Conservation (phyloP, 1,140 invertebrate genomes). For the Saccostrea echinata region DNA sequence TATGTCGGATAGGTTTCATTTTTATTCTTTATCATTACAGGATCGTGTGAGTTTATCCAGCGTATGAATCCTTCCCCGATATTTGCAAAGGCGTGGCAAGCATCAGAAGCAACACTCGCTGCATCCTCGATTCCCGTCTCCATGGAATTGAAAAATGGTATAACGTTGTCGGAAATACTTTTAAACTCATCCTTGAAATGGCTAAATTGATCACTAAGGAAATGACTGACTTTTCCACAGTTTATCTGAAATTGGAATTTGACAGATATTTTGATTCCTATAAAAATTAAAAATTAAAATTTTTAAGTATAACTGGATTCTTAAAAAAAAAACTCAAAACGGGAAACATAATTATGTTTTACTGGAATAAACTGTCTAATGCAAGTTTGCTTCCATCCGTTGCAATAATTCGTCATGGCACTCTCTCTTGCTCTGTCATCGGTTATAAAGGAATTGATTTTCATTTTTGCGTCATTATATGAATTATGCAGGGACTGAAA, state of each 20-base stretch:
- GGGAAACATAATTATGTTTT: background rate
- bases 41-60: background rate
- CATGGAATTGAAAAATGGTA: background rate
- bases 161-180: background rate
- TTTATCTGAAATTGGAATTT: background rate
- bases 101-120: background rate
- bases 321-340: no score
- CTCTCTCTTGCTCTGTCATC: background rate
- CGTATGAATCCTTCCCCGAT: background rate
- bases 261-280: no score
- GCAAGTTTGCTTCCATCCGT: background rate
- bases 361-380: background rate
- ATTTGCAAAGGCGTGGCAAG: background rate
- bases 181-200: background rate
- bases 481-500: background rate
- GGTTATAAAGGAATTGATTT: background rate
- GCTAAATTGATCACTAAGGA: background rate
- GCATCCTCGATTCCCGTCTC: background rate
- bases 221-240: background rate
- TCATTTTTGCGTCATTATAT: background rate
- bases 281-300: no score
- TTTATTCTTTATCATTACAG: background rate
- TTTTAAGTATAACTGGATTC: no score
- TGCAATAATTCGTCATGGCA: background rate
- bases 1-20: no score